These are phyloP conservation scores for Drosophila stalkeri DNA, from an alignment of 2,888 invertebrate genomes.

Conservation along the genomic window DNA sequence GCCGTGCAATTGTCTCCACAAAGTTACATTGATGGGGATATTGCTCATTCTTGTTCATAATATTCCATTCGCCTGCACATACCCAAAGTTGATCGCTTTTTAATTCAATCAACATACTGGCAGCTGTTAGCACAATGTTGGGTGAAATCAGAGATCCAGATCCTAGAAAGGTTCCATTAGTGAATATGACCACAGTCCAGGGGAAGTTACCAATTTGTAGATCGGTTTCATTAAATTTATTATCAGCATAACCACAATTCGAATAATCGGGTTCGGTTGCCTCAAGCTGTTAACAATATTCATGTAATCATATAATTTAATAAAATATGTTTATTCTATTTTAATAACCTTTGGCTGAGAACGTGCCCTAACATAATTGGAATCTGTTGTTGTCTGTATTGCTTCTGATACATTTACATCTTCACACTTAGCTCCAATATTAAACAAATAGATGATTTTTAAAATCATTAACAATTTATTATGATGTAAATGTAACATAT, in stretches of 20 bases:
- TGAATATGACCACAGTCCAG: constrained; percentile 33
- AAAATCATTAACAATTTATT: neutral
- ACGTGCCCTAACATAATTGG: no score
- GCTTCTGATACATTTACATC: no score
- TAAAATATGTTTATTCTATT: neutral
- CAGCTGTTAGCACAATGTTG: constrained; percentile 33
- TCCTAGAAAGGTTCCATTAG: neutral
- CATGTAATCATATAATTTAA: no score
- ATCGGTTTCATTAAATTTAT: neutral
- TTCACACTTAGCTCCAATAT: neutral
- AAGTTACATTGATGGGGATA: neutral
- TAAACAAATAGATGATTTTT: neutral
- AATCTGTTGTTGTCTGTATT: neutral
- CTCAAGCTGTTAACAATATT: neutral
- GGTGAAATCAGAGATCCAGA: constrained; percentile 38
- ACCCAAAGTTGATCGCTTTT: neutral
- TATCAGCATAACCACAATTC: constrained; percentile 25
- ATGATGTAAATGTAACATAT: neutral
- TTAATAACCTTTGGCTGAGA: neutral
- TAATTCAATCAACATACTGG: neutral
- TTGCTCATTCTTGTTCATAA: neutral
- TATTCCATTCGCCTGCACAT: constrained; percentile 45
- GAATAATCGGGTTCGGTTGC: neutral
- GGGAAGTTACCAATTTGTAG: constrained; percentile 22
- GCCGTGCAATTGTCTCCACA: constrained; percentile 1